These are phyloP conservation scores for Danio albolineatus DNA, from an alignment of 2,797 vertebrate species.

Conservation along the genomic window DNA sequence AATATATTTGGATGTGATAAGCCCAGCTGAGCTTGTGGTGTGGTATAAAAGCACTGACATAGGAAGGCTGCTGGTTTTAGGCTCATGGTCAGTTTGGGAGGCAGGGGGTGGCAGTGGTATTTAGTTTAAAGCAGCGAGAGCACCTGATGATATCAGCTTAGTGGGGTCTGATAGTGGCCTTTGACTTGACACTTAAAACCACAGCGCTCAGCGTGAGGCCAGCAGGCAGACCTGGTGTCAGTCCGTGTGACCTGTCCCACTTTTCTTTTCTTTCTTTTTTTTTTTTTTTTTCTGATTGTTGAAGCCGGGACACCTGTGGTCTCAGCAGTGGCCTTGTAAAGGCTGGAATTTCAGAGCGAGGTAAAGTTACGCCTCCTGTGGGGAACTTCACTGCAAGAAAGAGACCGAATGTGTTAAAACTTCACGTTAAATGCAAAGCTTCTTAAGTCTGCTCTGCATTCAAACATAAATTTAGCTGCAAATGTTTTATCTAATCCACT, in stretches of 20 bases:
- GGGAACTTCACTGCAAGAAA: constrained; percentile 22
- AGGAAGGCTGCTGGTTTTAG: constrained; percentile 29
- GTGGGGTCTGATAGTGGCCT: constrained; percentile 29
- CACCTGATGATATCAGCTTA: constrained; percentile 27
- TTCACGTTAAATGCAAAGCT: background rate
- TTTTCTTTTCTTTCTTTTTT: constrained; percentile 17
- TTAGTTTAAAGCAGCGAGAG: constrained; percentile 29
- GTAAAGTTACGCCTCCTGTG: constrained; percentile 56
- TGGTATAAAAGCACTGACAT: constrained; percentile 18
- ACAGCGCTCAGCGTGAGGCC: constrained; percentile 40
- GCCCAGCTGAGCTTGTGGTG: constrained; percentile 32
- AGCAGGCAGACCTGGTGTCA: constrained; percentile 40
- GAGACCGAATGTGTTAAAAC: background rate
- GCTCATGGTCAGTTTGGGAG: background rate
- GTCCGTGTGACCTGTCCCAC: constrained; percentile 47
- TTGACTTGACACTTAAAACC: constrained; percentile 48
- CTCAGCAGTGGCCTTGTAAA: constrained; percentile 52
- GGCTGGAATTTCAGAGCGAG: constrained; percentile 62
- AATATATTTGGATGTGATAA: constrained; percentile 16
- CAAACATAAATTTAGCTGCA: too few relatives aligned
- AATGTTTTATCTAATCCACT: too few relatives aligned
- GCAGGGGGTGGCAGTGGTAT: constrained; percentile 24
- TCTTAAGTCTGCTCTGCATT: background rate
- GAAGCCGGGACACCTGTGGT: constrained; percentile 55
- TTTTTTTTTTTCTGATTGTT: constrained; percentile 49